Percentiles rank a stretch among this genome's conserved stretches.
phyloP scores from a whole-genome alignment of 2,888 invertebrate species.

The Gymnosoma rotundatum region DNA sequence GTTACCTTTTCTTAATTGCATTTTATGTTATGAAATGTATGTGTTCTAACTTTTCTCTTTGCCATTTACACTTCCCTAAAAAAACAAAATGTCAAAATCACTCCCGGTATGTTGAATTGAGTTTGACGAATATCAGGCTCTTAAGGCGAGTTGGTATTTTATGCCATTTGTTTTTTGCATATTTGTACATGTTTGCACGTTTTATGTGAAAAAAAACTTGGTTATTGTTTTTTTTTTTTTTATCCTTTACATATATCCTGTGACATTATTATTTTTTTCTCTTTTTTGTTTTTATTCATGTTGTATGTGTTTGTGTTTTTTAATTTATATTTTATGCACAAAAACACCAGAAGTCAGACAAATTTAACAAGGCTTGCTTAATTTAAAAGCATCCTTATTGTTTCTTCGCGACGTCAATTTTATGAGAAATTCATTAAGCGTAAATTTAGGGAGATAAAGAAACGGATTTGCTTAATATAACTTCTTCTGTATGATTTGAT shows the following conservation, averaged over 20 bases:
- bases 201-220: conserved; percentile 38
- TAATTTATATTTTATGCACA: conserved; percentile 10
- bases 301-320: not conserved
- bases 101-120: conserved; percentile 19
- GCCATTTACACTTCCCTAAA: not conserved
- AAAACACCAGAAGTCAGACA: conserved; percentile 59
- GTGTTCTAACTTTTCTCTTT: not conserved
- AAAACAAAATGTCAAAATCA: conserved; percentile 52
- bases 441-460: conserved; percentile 51
- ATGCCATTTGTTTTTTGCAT: conserved; percentile 32
- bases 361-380: conserved; percentile 64
- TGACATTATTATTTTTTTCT: conserved; percentile 58
- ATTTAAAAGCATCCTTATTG: conserved; percentile 60
- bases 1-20: conserved; percentile 56
- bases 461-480: conserved; percentile 22
- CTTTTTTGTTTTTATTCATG: conserved; percentile 23
- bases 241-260: conserved; percentile 66
- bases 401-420: conserved; percentile 37
- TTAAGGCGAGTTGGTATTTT: conserved; percentile 35
- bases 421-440: conserved; percentile 35
- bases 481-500: not conserved
- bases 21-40: conserved; percentile 35
- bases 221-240: conserved; percentile 40
- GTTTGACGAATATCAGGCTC: conserved; percentile 30
- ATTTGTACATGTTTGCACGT: conserved; percentile 30